Evolutionary conservation across 2,797 vertebrate species (phyloP).

Genomic region (Morelia viridis): DNA sequence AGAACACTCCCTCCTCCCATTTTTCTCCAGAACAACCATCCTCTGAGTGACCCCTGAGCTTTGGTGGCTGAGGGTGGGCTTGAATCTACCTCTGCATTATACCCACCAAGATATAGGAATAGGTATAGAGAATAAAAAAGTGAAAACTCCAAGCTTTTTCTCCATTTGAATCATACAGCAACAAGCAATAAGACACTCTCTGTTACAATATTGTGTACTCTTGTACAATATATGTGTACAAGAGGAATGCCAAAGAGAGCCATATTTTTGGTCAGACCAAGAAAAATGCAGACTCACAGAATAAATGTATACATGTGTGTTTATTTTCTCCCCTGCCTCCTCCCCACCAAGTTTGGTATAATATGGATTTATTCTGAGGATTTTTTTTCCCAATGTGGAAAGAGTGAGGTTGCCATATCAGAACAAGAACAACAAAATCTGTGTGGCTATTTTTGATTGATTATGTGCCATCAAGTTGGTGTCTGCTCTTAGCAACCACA

Average conservation of each 20-base stretch:
- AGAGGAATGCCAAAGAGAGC: constrained; percentile 34
- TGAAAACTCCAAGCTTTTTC: neutral
- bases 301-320: constrained; percentile 13
- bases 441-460: neutral
- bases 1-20: no score
- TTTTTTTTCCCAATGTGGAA: neutral
- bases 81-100: neutral
- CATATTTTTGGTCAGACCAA: constrained; percentile 32
- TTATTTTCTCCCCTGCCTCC: neutral
- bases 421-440: neutral
- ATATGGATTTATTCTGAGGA: constrained; percentile 33
- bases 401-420: neutral
- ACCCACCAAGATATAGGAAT: neutral
- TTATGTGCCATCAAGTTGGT: neutral
- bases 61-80: no score
- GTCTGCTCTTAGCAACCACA: neutral
- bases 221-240: no score
- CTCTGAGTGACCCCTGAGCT: no score
- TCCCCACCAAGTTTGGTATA: constrained; percentile 36
- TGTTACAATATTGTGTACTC: no score
- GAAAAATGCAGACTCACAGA: constrained; percentile 10
- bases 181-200: constrained; percentile 37
- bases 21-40: no score
- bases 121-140: neutral
- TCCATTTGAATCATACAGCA: constrained; percentile 41